phyloP scores from a whole-genome alignment of 2,888 invertebrate genomes.

The Octodonta nipae region DNA sequence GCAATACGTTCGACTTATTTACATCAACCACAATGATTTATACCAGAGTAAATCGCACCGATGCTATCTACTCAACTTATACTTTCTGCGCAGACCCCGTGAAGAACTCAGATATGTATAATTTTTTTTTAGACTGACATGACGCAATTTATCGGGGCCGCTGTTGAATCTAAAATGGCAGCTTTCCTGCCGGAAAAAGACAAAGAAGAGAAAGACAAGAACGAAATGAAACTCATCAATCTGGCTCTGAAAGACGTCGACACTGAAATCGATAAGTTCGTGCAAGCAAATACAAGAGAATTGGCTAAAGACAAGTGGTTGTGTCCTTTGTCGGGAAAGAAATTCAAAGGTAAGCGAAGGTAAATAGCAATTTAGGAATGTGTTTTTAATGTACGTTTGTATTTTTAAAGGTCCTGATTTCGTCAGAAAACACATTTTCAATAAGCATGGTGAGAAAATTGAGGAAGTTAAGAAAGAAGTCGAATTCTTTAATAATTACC shows the following conservation, averaged over 20 bases:
- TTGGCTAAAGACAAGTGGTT: slow-evolving; percentile 96
- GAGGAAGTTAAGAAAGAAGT: slow-evolving; percentile 95
- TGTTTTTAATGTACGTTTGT: too few relatives aligned
- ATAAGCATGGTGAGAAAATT: slow-evolving; percentile 92
- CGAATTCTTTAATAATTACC: slow-evolving; percentile 93
- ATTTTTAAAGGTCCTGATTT: slow-evolving; percentile 81
- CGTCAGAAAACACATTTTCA: slow-evolving; percentile 94
- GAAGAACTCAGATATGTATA: too few relatives aligned
- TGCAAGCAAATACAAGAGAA: slow-evolving; percentile 91
- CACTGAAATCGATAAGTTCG: slow-evolving; percentile 83
- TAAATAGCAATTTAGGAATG: too few relatives aligned
- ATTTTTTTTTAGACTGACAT: slow-evolving; percentile 45
- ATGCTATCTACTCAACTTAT: too few relatives aligned
- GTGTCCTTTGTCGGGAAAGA: slow-evolving; percentile 95
- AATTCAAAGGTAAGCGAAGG: slow-evolving; percentile 63
- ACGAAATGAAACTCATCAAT: slow-evolving; percentile 31
- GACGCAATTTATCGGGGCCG: slow-evolving; percentile 61
- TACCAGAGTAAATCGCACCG: too few relatives aligned
- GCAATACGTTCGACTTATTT: too few relatives aligned
- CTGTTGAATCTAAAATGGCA: slow-evolving; percentile 81
- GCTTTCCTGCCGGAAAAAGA: slow-evolving; percentile 72
- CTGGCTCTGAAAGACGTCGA: slow-evolving; percentile 40
- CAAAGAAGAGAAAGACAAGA: slow-evolving; percentile 54
- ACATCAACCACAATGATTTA: too few relatives aligned
- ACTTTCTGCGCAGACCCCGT: too few relatives aligned